Base-by-base conservation (phyloP, 2,113 vertebrate genomes). In the Siniperca knerii region DNA sequence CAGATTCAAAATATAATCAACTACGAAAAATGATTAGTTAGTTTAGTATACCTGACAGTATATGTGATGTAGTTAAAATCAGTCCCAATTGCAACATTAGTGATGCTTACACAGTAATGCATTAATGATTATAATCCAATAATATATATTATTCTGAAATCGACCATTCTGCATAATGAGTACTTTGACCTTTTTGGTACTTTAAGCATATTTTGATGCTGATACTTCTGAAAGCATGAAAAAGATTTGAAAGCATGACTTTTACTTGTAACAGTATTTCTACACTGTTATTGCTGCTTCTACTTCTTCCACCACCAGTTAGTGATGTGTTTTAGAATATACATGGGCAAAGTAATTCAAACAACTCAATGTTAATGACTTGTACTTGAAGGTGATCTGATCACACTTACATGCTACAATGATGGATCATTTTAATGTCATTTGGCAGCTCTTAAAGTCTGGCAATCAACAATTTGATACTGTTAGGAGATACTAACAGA, bases 401-500 rank as follows among this genome's bases (percentile, higher is more conserved):
- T 72, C n/a, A 29, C 35, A 57, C 42, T 20, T 62, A 29, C 20
- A 66, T 33, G n/a, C 18, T 16, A 20, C 42, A 77, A 33, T 25
- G 8, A 42, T 9, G 33, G 69, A 18, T 20, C 4, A 35, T 21
- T 52, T 58, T 23, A 54, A n/a, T 60, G 21, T 50, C 44, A 48
- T n/a, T 9, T 61, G 40, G n/a, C 33, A 37, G 55, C 78, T 54
- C 46, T 62, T 84, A 58, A 50, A 8, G 33, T 52, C 50, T 57
- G 48, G 1, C 46, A 52, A 48, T 66, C 21, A 23, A 44, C 23
- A 58, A 8, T 74, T 9, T 35, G 55, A 55, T 12, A 0, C 40
- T 33, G 33, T 33, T 46, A 35, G 52, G 70, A 58, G 29, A 54
- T 5, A 16, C 78, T 33, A 54, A 73, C 74, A 79, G 84, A 82